These are phyloP conservation scores for Pentamera pediparva DNA, from an alignment of 53 echinoderm and acorn worm species.

Conservation along the genomic window DNA sequence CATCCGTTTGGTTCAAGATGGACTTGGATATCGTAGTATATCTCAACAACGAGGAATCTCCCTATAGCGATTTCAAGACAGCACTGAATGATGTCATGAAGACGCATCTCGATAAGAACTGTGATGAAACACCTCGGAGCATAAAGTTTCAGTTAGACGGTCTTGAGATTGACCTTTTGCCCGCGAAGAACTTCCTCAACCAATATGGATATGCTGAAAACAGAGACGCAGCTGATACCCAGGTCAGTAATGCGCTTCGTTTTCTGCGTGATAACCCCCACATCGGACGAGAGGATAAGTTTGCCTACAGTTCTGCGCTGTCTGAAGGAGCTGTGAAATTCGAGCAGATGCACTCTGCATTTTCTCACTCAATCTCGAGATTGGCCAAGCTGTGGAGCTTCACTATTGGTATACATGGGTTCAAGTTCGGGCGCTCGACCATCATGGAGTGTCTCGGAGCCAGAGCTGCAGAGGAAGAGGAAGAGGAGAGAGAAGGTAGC, in stretches of 20 bases:
- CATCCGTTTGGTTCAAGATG: conserved; percentile 20
- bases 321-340: conserved; percentile 9
- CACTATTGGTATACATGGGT: not conserved
- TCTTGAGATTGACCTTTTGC: not conserved
- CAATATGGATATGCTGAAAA: not conserved
- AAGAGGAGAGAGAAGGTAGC: not conserved
- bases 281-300: not conserved
- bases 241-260: not conserved
- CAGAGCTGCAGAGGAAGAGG: conserved; percentile 1
- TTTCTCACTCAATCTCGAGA: not conserved
- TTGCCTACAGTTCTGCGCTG: not conserved
- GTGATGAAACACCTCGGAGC: not conserved
- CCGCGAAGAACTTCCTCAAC: not conserved
- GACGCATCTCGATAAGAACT: conserved; percentile 13
- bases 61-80: not conserved
- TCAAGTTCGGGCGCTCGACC: not conserved
- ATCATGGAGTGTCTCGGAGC: conserved; percentile 12
- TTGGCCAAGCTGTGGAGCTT: not conserved
- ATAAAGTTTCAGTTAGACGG: not conserved
- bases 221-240: not conserved
- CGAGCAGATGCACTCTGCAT: not conserved
- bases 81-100: conserved; percentile 3
- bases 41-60: conserved; percentile 6
- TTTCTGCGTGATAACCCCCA: no score
- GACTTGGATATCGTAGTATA: conserved; percentile 7